Percentiles rank a stretch among this genome's conserved stretches.
Conservation (phyloP, 2,888 invertebrate species). For the Graphium colonna region DNA sequence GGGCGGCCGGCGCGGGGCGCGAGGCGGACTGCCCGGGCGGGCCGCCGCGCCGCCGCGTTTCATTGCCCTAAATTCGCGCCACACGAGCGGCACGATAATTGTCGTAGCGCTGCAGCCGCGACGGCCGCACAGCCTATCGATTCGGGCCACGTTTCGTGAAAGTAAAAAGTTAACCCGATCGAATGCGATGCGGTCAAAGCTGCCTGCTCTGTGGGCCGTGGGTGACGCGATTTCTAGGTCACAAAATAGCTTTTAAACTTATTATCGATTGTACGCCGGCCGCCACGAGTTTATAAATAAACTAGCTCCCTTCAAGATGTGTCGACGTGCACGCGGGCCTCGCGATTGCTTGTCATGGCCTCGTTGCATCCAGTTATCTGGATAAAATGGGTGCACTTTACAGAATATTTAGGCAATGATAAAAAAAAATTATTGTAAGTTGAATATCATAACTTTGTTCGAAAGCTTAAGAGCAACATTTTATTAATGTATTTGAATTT, state of each 20-base stretch:
- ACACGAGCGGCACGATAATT: conserved; percentile 66
- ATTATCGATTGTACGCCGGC: conserved; percentile 51
- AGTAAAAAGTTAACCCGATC: conserved; percentile 74
- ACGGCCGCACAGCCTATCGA: conserved; percentile 68
- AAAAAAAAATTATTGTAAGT: no score
- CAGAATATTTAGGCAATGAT: no score
- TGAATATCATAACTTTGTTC: no score
- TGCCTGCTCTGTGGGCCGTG: conserved; percentile 26
- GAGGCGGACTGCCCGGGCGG: conserved; percentile 54
- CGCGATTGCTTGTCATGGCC: no score
- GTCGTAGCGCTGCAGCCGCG: conserved; percentile 65
- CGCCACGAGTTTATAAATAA: conserved; percentile 27
- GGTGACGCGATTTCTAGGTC: conserved; percentile 65
- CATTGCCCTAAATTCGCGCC: conserved; percentile 72
- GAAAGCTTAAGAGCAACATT: no score
- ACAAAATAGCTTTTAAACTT: conserved; percentile 58
- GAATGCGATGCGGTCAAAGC: conserved; percentile 65
- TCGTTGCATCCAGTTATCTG: no score
- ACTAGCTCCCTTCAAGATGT: no score
- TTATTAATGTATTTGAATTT: no score
- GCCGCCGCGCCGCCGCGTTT: conserved; percentile 34
- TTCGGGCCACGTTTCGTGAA: conserved; percentile 64
- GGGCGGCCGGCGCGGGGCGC: conserved; percentile 61
- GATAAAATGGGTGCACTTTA: no score
- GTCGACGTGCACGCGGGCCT: no score